A percentile compares a stretch with the other conserved stretches of the same genome.
These are phyloP conservation scores for Macropis europaea DNA, from an alignment of 2,888 invertebrate genomes.

Conservation along the genomic window DNA sequence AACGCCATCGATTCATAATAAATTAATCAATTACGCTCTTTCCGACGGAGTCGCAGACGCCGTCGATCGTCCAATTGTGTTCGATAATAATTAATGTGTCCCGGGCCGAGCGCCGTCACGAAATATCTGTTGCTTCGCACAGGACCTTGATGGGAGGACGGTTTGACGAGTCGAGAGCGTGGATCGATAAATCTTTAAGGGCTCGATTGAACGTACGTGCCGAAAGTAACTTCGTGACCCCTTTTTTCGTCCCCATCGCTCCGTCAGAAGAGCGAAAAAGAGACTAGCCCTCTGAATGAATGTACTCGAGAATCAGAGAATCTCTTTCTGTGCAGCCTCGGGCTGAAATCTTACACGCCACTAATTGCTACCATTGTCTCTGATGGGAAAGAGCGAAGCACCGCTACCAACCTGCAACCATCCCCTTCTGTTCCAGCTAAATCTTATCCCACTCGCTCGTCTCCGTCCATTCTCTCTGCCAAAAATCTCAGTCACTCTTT, in stretches of 20 bases:
- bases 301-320: conserved; percentile 48
- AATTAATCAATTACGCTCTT: not conserved
- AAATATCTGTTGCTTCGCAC: conserved; percentile 42
- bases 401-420: conserved; percentile 18
- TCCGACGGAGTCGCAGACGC: no score
- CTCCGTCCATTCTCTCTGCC: conserved; percentile 5
- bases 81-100: not conserved
- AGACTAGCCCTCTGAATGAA: conserved; percentile 50
- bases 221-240: conserved; percentile 43
- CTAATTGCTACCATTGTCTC: conserved; percentile 68
- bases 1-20: no score
- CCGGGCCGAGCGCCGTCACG: not conserved
- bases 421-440: conserved; percentile 15
- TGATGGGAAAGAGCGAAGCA: conserved; percentile 40
- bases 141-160: conserved; percentile 25
- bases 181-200: conserved; percentile 31
- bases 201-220: conserved; percentile 29
- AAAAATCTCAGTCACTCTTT: conserved; percentile 22
- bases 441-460: conserved; percentile 31
- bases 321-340: conserved; percentile 32
- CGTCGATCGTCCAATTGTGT: not conserved
- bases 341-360: conserved; percentile 62
- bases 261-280: conserved; percentile 30
- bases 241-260: conserved; percentile 24
- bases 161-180: conserved; percentile 7